Evolutionary conservation across 2,113 vertebrate species (phyloP).

Genomic region (Notothenia coriiceps): DNA sequence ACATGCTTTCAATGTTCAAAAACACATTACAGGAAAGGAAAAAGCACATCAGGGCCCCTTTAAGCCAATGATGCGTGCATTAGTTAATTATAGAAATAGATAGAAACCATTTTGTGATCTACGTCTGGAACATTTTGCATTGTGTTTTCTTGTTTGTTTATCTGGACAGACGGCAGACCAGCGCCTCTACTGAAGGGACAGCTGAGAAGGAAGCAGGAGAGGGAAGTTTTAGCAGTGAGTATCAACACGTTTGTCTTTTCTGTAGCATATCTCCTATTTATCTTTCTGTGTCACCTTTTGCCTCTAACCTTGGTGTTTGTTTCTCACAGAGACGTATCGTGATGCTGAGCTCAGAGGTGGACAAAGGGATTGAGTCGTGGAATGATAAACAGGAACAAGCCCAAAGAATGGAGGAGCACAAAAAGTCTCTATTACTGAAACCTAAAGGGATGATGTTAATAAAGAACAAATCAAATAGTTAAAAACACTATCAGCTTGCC

Average conservation of each 20-base stretch:
- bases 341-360: constrained; percentile 86
- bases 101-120: background rate
- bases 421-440: constrained; percentile 83
- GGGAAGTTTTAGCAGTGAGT: constrained; percentile 87
- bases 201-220: constrained; percentile 81
- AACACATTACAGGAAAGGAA: too few species aligned
- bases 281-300: background rate
- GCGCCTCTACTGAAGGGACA: constrained; percentile 89
- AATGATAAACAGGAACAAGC: constrained; percentile 69
- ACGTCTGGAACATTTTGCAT: background rate
- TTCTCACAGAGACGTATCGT: constrained; percentile 86
- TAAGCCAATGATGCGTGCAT: too few species aligned
- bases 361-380: constrained; percentile 85
- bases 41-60: too few species aligned
- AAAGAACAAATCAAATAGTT: constrained; percentile 67
- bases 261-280: too few species aligned
- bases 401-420: constrained; percentile 67
- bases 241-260: background rate
- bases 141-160: background rate
- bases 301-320: background rate
- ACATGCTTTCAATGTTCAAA: too few species aligned
- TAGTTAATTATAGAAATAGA: too few species aligned
- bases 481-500: background rate
- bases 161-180: constrained; percentile 85
- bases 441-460: constrained; percentile 84